phyloP scores from a whole-genome alignment of 2,888 invertebrate genomes.

The Leptarthrus brevirostris region DNA sequence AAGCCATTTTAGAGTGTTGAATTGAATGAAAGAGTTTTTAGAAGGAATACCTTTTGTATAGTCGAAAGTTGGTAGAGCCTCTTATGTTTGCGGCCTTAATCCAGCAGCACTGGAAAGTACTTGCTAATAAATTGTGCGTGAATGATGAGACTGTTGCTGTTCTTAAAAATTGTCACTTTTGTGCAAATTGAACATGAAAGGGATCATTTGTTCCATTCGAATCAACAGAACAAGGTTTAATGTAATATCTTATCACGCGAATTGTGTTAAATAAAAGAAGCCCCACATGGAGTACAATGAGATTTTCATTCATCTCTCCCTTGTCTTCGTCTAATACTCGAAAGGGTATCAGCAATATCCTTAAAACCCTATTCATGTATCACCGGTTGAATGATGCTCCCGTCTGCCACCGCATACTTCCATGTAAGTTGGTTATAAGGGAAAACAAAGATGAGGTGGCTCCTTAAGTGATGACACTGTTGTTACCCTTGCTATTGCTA shows the following conservation, averaged over 20 bases:
- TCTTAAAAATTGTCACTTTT: constrained; percentile 13
- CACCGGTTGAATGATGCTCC: constrained; percentile 43
- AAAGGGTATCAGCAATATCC: constrained; percentile 36
- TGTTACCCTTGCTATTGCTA: neutral
- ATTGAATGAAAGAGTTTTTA: too few relatives aligned
- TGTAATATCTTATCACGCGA: constrained; percentile 40
- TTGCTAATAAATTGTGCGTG: constrained; percentile 38
- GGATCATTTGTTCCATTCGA: constrained; percentile 37
- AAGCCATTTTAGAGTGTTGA: too few relatives aligned
- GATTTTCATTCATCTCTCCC: constrained; percentile 9
- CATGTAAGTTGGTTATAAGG: constrained; percentile 24
- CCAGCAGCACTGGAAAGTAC: too few relatives aligned
- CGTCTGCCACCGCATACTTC: neutral
- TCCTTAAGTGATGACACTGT: constrained; percentile 38
- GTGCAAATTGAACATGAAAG: constrained; percentile 43
- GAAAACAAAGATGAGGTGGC: constrained; percentile 40
- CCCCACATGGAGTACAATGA: neutral
- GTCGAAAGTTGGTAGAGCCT: too few relatives aligned
- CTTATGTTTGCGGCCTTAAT: too few relatives aligned
- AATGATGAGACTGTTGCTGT: neutral
- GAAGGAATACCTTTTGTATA: too few relatives aligned
- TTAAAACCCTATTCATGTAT: constrained; percentile 48
- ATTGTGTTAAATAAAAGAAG: constrained; percentile 38
- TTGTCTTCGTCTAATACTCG: neutral
- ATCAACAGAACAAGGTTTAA: constrained; percentile 33